phyloP scores from a whole-genome alignment of 2,113 vertebrate species.

The Glaucidium brasilianum region DNA sequence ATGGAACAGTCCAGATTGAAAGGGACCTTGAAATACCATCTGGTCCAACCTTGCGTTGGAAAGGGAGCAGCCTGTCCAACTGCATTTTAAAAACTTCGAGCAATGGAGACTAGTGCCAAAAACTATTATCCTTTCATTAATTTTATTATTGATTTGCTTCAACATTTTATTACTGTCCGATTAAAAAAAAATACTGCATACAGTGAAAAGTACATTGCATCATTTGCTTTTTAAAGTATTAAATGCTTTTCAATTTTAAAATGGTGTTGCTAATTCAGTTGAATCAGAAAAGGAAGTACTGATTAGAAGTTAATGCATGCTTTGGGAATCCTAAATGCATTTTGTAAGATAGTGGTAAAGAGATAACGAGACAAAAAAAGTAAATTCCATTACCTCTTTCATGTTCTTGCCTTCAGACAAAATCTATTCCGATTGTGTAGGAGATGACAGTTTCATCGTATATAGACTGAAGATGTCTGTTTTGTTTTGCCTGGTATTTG shows the following conservation, averaged over 20 bases:
- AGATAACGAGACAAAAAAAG: background rate
- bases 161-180: background rate
- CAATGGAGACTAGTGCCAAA: background rate
- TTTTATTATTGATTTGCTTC: background rate
- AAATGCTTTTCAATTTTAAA: background rate
- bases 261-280: background rate
- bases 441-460: background rate
- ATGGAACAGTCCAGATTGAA: background rate
- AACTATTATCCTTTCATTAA: background rate
- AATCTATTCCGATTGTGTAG: background rate
- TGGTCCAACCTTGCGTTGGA: fast-evolving
- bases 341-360: background rate
- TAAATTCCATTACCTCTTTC: background rate
- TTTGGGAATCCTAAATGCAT: background rate
- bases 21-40: background rate
- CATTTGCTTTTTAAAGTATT: background rate
- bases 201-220: background rate
- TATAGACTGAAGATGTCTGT: background rate
- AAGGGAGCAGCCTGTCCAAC: background rate
- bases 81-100: background rate
- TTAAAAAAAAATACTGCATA: background rate
- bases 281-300: background rate
- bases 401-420: background rate
- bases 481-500: background rate
- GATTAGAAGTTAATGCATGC: background rate